phyloP scores from a whole-genome alignment of 2,113 vertebrate species.

The Callionymus lyra region DNA sequence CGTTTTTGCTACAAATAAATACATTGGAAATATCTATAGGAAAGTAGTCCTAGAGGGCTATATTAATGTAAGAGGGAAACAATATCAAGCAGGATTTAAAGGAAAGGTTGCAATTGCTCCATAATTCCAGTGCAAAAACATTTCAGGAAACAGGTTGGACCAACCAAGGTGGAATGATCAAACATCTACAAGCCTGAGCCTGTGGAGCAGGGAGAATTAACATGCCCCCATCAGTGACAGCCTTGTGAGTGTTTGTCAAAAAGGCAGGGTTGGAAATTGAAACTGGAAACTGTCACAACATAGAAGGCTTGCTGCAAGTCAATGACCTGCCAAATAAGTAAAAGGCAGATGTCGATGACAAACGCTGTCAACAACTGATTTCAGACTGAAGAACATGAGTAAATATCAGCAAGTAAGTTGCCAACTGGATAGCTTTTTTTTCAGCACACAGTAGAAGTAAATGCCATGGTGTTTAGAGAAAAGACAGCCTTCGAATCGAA shows the following conservation, averaged over 20 bases:
- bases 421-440: constrained; percentile 1
- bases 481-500: background rate
- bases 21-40: too few species aligned
- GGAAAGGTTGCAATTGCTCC: too few species aligned
- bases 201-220: constrained; percentile 11
- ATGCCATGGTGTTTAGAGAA: constrained; percentile 12
- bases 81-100: too few species aligned
- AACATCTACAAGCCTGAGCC: constrained; percentile 28
- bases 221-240: constrained; percentile 3
- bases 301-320: constrained; percentile 3
- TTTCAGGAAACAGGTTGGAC: constrained; percentile 25
- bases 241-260: constrained; percentile 23
- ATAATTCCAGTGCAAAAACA: constrained; percentile 7
- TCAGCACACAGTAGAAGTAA: background rate
- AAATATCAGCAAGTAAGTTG: constrained; percentile 18
- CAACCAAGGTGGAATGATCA: background rate
- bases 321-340: constrained; percentile 4
- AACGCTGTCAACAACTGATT: background rate
- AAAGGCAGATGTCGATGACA: constrained; percentile 9
- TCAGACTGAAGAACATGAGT: background rate
- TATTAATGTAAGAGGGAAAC: too few species aligned
- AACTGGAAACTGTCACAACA: background rate
- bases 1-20: too few species aligned
- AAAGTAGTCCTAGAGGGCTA: too few species aligned
- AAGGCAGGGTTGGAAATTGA: constrained; percentile 5